A percentile compares a stretch with the other conserved stretches of the same genome.
Evolutionary conservation across 2,797 vertebrate species (phyloP).

Genomic region (Oreonectes daqikongensis): DNA sequence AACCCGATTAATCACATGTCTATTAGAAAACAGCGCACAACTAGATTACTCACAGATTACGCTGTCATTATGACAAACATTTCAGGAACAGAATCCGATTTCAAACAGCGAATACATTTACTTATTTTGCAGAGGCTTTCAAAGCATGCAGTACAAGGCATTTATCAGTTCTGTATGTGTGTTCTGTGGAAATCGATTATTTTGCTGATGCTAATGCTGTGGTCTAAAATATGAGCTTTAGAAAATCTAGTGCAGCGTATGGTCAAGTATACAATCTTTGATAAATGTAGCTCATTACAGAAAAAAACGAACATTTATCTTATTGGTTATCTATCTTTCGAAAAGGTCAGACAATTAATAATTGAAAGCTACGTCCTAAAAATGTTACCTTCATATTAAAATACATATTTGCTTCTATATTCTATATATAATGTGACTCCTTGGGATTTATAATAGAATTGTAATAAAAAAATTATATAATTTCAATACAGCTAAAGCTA

Average conservation of each 20-base stretch:
- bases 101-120: neutral
- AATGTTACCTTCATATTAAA: too few species aligned
- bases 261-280: too few species aligned
- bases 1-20: slow-evolving; percentile 59
- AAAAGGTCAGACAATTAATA: too few species aligned
- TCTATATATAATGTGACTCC: neutral
- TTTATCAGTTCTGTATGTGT: neutral
- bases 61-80: neutral
- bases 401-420: neutral
- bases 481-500: neutral
- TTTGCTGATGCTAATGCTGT: neutral
- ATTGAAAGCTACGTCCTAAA: too few species aligned
- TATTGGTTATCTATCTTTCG: too few species aligned
- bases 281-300: too few species aligned
- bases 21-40: slow-evolving; percentile 49
- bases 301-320: too few species aligned
- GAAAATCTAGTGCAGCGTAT: too few species aligned
- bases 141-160: neutral
- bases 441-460: neutral
- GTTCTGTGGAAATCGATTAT: neutral
- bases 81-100: neutral
- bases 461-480: neutral
- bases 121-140: neutral
- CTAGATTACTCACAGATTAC: slow-evolving; percentile 25
- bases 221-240: too few species aligned